Base-by-base conservation (phyloP, 2,888 invertebrate species). In the Strigamia crassipes region DNA sequence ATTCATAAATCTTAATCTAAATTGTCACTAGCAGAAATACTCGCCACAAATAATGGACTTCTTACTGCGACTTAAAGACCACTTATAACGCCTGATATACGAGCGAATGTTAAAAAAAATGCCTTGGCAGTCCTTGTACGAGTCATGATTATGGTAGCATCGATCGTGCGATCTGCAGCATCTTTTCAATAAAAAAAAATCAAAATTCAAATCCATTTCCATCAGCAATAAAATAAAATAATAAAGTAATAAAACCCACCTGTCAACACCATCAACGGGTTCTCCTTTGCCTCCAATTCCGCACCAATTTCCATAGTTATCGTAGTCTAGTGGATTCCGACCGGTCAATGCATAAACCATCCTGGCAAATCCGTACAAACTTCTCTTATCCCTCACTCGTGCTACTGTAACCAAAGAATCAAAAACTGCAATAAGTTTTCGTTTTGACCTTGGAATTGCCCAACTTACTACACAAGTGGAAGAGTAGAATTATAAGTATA, bases 261-360 rank as follows among this genome's bases (percentile, higher is more conserved):
- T 78, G 18, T 78, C 78, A 42, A 78, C 41, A n/a, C 23, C 78
- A 78, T 78, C 78, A 21, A 78, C 34, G 3, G 78, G 38, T 21
- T 78, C 78, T 9, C 18, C 18, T 21, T 38, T 42, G n/a, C 78
- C 78, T 5, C 78, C 78, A 5, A n/a, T 18, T 4, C 56, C 56
- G n/a, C 56, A 78, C 78, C 78, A 78, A 38, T 78, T 78, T 8
- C 78, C 78, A 18, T 78, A 78, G 41, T 78, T 78, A 42, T 78
- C 18, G n/a, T 78, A 78, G 21, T 78, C 78, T 18, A 38, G 2
- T 3, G 34, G 34, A 38, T 41, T 78, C 12, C 78, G 10, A 12
- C 41, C n/a, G 8, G 78, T 78, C 12, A 42, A 18, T 1, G 18
- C 12, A 18, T 10, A 38, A 23, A 78, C 34, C 41, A 78, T 38